Base-by-base conservation (phyloP, 1,140 invertebrate species). In the Drosophila quadrilineata region DNA sequence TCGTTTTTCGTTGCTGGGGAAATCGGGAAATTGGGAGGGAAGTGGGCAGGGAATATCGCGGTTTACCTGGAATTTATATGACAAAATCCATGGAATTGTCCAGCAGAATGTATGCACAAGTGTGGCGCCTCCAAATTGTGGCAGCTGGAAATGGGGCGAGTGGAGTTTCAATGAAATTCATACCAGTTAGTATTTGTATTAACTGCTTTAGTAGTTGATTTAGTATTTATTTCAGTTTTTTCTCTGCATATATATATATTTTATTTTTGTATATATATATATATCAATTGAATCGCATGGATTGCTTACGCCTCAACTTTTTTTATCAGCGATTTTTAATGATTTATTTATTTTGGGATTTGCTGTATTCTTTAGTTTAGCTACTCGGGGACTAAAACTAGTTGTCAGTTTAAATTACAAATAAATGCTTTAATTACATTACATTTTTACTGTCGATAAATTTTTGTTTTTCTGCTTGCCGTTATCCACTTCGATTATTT, bases 41-140 rank as follows among this genome's bases (percentile, higher is more conserved):
- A 14, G 10, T n/a, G 22, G 5, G 40, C 21, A 2, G 3, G 9
- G 40, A 22, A 16, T 2, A n/a, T 14, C 53, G 62, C 28, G 77
- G 58, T 73, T 84, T 84, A 84, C 77, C 77, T 82, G 49, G 57
- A 58, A 60, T 71, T 88, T 69, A 88, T 64, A 88, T 72, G 65
- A 84, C 71, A 74, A 87, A 84, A 80, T 88, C 87, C 87, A 87
- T 88, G 31, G 75, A 72, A 67, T 88, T 72, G 71, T 88, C 87
- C 67, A 88, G 58, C 38, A 88, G 59, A 43, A 85, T 85, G 60
- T 88, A 88, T 45, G 76, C 72, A 63, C 65, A 70, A 58, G 75
- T 88, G 69, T 79, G 77, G 31, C 87, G 75, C 64, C 87, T 82
- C 75, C 84, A 85, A 73, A 84, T 73, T n/a, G 79, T 84, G n/a